phyloP scores from a whole-genome alignment of 2,888 invertebrate species.

The Pasiphila rectangulata region DNA sequence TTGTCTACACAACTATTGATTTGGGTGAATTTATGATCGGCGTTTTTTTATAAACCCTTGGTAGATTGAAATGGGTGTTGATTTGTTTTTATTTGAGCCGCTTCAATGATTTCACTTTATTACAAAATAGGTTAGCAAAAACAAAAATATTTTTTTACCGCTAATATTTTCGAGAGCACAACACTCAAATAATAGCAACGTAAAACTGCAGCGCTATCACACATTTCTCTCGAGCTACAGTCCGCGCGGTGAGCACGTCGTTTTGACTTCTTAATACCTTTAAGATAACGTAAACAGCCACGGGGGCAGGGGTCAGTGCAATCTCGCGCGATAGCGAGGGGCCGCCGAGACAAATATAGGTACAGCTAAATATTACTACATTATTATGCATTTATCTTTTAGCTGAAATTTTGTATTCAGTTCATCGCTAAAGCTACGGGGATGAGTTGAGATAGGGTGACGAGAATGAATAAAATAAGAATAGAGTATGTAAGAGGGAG shows the following conservation, averaged over 20 bases:
- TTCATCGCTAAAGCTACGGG: too few species aligned
- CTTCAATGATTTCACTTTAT: too few species aligned
- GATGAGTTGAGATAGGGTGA: too few species aligned
- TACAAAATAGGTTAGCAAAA: too few species aligned
- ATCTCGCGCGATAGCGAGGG: conserved; percentile 40
- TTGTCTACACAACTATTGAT: neutral
- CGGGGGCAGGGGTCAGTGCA: conserved; percentile 70
- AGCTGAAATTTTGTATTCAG: neutral
- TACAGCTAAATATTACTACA: neutral
- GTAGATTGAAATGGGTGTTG: too few species aligned
- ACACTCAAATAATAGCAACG: conserved; percentile 9
- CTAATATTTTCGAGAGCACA: neutral
- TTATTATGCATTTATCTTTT: neutral
- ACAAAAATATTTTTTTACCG: too few species aligned
- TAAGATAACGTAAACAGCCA: conserved; percentile 60
- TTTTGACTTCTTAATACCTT: conserved; percentile 72
- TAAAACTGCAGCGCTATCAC: conserved; percentile 32
- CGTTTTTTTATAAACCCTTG: too few species aligned
- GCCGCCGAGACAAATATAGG: neutral
- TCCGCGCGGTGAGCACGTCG: conserved; percentile 33
- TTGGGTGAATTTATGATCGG: too few species aligned
- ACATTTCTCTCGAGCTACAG: conserved; percentile 38
- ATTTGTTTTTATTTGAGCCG: too few species aligned
- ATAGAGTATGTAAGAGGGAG: too few species aligned
- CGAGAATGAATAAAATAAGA: too few species aligned